Conservation (phyloP, 1,140 invertebrate species). For the Ridgeia piscesae region DNA sequence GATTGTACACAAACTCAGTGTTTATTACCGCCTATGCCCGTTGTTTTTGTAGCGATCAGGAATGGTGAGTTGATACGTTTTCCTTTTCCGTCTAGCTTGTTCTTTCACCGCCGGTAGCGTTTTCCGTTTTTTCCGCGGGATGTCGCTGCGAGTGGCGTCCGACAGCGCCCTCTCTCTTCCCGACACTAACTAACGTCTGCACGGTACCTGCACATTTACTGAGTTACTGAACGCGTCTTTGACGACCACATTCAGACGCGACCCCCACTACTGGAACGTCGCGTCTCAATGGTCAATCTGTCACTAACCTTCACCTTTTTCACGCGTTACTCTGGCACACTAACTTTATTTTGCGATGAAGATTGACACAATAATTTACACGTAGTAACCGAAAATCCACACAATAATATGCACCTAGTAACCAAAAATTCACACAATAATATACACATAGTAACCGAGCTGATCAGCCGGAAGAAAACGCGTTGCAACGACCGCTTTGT, state of each 20-base stretch:
- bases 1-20: not conserved
- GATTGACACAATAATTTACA: not conserved
- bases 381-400: not conserved
- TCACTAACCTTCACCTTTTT: not conserved
- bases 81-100: not conserved
- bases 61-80: conserved; percentile 1
- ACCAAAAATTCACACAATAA: not conserved
- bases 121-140: not conserved
- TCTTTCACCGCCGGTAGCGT: not conserved
- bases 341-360: not conserved
- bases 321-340: not conserved
- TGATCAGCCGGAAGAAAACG: not conserved
- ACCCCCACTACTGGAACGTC: not conserved
- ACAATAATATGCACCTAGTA: not conserved
- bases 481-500: not conserved
- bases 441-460: not conserved
- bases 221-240: not conserved
- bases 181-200: not conserved
- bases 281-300: not conserved
- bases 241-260: not conserved
- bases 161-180: not conserved
- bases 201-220: not conserved
- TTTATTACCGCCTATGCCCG: not conserved
- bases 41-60: conserved; percentile 5
- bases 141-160: not conserved